Evolutionary conservation across 2,888 invertebrate genomes (phyloP), one percentile per base, ranked within the genome.

Genomic region (Gisinianus flammeolus): DNA sequence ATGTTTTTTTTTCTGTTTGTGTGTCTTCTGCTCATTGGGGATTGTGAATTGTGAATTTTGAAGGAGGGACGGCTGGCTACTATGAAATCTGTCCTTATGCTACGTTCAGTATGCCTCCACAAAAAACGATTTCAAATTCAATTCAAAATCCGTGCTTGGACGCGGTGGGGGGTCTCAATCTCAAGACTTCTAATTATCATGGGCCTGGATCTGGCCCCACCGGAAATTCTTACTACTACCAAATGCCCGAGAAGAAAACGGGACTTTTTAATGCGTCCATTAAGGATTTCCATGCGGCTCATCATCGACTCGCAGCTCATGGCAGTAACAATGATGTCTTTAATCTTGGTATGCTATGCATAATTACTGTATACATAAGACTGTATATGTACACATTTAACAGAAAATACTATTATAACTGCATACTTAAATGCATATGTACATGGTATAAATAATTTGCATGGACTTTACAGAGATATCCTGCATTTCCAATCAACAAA

Each of bases 51-150:
- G 44, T 44, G 44, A 19, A 44, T 2, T 44, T 44, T 44, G 44
- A 6, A 22, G 70, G 69, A 35, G 76, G 76, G 33, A 62, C 68
- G 2, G 76, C 58, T 26, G 70, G 69, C 1, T 76, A 76, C 70
- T 76, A 76, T 58, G 76, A 76, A 70, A 76, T 76, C 10, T 76
- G 76, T 76, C 76, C 76, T 12, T 76, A 76, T 69, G 76, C 76
- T n/a, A 76, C 76, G 19, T 76, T 76, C 62, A 76, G 58, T 58
- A 76, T 76, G 76, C 64, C 62, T 73, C 56, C 56, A 52, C 64
- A 12, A 44, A 44, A 44, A 19, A 44, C 19, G 44, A 44, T 44
- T 6, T 6, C 44, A 2, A 44, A 44, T 44, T 19, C 31, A 24
- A 64, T n/a, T 54, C 54, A n/a, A 54, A 54, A 54, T 54, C 22